A percentile compares a stretch with the other conserved stretches of the same genome.
phyloP scores from a whole-genome alignment of 2,888 invertebrate genomes.

The Drosophila limbata region DNA sequence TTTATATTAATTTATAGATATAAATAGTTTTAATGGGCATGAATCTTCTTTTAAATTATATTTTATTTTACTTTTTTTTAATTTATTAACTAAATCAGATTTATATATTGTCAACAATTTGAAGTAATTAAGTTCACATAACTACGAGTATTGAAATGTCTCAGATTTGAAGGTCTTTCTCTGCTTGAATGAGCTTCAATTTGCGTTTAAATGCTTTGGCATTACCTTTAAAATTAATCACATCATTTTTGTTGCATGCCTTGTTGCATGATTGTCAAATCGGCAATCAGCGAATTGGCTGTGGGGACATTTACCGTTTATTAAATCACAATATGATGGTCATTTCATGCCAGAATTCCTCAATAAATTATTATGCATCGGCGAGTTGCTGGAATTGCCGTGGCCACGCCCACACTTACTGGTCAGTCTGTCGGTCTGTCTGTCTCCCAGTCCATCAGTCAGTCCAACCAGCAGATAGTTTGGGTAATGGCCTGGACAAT shows the following conservation, averaged over 20 bases:
- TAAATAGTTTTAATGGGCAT: too few species aligned
- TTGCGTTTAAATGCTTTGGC: slow-evolving; percentile 5
- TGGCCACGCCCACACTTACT: slow-evolving; percentile 62
- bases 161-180: neutral
- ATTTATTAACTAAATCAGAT: too few species aligned
- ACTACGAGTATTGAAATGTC: neutral
- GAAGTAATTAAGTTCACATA: neutral
- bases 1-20: neutral
- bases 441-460: slow-evolving; percentile 16
- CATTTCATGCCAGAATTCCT: slow-evolving; percentile 72
- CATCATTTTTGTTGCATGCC: slow-evolving; percentile 34
- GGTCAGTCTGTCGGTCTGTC: slow-evolving; percentile 30
- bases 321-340: slow-evolving; percentile 38
- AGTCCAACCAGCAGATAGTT: slow-evolving; percentile 31
- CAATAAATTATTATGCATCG: slow-evolving; percentile 59
- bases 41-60: too few species aligned
- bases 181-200: slow-evolving; percentile 2
- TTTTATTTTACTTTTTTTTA: too few species aligned
- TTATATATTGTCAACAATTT: neutral
- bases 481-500: slow-evolving; percentile 72
- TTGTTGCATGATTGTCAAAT: slow-evolving; percentile 44
- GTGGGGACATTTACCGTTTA: slow-evolving; percentile 25
- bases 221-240: slow-evolving; percentile 31
- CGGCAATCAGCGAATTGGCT: slow-evolving; percentile 15
- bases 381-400: slow-evolving; percentile 33